Conservation (phyloP, 2,888 invertebrate genomes). For the Drosophila mettleri region DNA sequence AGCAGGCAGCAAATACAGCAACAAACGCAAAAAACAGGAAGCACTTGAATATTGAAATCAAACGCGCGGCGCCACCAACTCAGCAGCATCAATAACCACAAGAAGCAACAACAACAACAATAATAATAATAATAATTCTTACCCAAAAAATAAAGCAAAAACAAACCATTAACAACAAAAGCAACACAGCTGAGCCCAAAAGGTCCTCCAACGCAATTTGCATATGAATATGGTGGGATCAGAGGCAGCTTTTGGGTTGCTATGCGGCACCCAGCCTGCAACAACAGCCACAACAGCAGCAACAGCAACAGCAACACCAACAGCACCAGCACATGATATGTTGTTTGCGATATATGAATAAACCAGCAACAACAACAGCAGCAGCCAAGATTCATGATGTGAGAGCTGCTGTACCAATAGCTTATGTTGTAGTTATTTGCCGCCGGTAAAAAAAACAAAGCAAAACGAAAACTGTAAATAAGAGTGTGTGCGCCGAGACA, state of each 20-base stretch:
- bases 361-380: slow-evolving; percentile 40
- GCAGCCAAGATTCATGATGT: slow-evolving; percentile 33
- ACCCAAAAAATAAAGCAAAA: slow-evolving; percentile 24
- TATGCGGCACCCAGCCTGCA: slow-evolving; percentile 50
- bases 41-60: slow-evolving; percentile 78
- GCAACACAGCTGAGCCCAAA: slow-evolving; percentile 55
- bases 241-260: slow-evolving; percentile 54
- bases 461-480: slow-evolving; percentile 7
- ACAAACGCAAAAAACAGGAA: slow-evolving; percentile 64
- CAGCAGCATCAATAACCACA: slow-evolving; percentile 30
- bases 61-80: slow-evolving; percentile 69
- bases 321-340: slow-evolving; percentile 57
- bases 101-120: slow-evolving; percentile 25
- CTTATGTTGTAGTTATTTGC: slow-evolving; percentile 73
- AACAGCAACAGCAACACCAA: slow-evolving; percentile 31
- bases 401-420: slow-evolving; percentile 59
- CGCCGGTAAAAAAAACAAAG: slow-evolving; percentile 49
- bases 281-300: slow-evolving; percentile 24
- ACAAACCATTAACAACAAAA: slow-evolving; percentile 37
- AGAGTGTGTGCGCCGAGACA: background rate
- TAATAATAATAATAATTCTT: slow-evolving; percentile 35
- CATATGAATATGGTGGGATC: slow-evolving; percentile 71
- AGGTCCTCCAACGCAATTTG: slow-evolving; percentile 75
- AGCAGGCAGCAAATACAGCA: slow-evolving; percentile 41
- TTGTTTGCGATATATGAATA: slow-evolving; percentile 59